These are phyloP conservation scores for Neoaliturus tenellus DNA, from an alignment of 2,888 invertebrate genomes.

Conservation along the genomic window DNA sequence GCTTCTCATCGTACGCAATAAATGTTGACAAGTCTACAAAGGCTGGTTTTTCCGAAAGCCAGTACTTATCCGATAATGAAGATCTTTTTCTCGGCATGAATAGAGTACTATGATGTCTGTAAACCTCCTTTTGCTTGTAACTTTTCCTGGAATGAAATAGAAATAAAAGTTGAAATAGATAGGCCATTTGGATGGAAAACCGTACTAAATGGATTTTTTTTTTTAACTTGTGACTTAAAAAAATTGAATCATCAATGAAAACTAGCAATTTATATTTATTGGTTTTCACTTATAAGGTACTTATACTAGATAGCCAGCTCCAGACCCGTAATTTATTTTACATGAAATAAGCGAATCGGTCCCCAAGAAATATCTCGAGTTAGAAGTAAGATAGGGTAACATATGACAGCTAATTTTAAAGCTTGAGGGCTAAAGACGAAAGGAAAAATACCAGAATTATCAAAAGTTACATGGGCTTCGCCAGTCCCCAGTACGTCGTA, in stretches of 20 bases:
- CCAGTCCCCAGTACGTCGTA: no score
- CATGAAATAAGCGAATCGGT: no score
- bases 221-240: background rate
- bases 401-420: no score
- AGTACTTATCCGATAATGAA: background rate
- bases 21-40: background rate
- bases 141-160: background rate
- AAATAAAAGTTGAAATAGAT: background rate
- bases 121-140: background rate
- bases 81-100: background rate
- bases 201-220: background rate
- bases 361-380: no score
- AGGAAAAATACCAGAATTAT: no score
- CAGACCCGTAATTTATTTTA: no score
- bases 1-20: background rate
- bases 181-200: no score
- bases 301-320: no score
- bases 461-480: no score
- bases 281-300: constrained; percentile 45
- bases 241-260: constrained; percentile 54
- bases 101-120: background rate
- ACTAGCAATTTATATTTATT: background rate
- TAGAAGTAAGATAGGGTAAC: no score
- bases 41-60: background rate
- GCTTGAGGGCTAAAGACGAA: no score